Percentiles rank a stretch among this genome's conserved stretches.
Evolutionary conservation across 2,888 invertebrate species (phyloP).

Genomic region (Dolichopus griseipennis): DNA sequence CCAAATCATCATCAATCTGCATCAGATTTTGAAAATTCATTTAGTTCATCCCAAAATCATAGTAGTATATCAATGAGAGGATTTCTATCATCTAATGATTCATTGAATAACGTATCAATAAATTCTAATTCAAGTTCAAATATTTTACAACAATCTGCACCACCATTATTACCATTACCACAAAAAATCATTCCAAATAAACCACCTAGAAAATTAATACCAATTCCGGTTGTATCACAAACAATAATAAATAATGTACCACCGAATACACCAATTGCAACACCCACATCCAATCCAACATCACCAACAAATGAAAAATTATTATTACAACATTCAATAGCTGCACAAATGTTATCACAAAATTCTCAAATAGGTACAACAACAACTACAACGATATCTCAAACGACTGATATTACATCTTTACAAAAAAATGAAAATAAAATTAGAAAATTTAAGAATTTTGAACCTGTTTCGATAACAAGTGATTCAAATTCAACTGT

Average conservation of each 20-base stretch:
- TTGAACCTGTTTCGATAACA: constrained; percentile 41
- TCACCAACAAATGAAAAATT: constrained; percentile 21
- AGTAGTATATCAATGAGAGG: constrained; percentile 35
- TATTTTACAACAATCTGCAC: background rate
- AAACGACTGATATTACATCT: constrained; percentile 5
- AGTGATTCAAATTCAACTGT: constrained; percentile 36
- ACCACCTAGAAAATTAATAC: constrained; percentile 37
- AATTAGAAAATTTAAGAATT: constrained; percentile 38
- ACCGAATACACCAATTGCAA: constrained; percentile 22
- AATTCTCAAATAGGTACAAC: constrained; percentile 14
- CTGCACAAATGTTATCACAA: constrained; percentile 21
- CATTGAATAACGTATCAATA: constrained; percentile 34
- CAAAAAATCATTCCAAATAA: constrained; percentile 39
- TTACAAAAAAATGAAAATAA: constrained; percentile 33
- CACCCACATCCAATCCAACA: constrained; percentile 21
- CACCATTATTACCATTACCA: constrained; percentile 8
- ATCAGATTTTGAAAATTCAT: constrained; percentile 38
- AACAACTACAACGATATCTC: constrained; percentile 8
- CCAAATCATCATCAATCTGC: constrained; percentile 33
- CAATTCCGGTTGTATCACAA: constrained; percentile 19
- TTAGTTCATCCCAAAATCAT: constrained; percentile 29
- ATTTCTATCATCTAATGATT: constrained; percentile 39
- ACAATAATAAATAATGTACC: background rate
- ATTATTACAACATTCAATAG: constrained; percentile 16
- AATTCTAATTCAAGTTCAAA: constrained; percentile 24